These are phyloP conservation scores for Eurystomus glaucurus DNA, from an alignment of 2,797 vertebrate species.

Conservation along the genomic window DNA sequence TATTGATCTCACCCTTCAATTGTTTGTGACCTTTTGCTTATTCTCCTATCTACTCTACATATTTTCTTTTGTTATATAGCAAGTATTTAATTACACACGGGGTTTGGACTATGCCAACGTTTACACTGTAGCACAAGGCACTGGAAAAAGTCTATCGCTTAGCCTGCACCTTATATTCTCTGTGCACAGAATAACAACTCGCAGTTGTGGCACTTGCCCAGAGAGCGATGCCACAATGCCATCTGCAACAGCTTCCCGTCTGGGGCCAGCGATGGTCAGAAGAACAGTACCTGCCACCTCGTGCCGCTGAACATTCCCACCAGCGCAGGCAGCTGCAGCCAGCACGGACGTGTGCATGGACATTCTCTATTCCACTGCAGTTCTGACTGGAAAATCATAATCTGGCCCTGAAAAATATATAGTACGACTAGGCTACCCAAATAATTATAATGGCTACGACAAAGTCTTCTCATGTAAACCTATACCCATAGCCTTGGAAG, in stretches of 20 bases:
- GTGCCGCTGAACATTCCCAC: not conserved
- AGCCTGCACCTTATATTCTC: not conserved
- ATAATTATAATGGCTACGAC: not conserved
- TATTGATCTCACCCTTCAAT: not conserved
- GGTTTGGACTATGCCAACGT: not conserved
- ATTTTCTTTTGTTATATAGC: not conserved
- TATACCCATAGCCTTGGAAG: rapidly evolving
- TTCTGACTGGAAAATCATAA: not conserved
- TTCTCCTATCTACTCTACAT: rapidly evolving
- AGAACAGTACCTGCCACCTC: not conserved
- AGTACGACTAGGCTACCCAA: not conserved
- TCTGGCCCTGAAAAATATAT: not conserved
- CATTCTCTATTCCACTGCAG: not conserved
- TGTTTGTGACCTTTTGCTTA: not conserved
- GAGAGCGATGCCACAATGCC: not conserved
- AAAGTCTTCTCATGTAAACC: rapidly evolving
- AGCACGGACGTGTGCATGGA: rapidly evolving
- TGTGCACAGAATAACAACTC: not conserved
- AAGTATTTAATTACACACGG: not conserved
- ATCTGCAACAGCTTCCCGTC: not conserved
- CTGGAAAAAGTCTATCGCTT: not conserved
- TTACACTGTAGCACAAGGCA: not conserved
- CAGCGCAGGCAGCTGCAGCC: rapidly evolving
- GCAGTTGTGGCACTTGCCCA: not conserved
- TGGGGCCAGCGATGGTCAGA: rapidly evolving